Evolutionary conservation across 2,113 vertebrate genomes (phyloP), one percentile per base, ranked within the genome.

Genomic region (Hiodon tergisus): DNA sequence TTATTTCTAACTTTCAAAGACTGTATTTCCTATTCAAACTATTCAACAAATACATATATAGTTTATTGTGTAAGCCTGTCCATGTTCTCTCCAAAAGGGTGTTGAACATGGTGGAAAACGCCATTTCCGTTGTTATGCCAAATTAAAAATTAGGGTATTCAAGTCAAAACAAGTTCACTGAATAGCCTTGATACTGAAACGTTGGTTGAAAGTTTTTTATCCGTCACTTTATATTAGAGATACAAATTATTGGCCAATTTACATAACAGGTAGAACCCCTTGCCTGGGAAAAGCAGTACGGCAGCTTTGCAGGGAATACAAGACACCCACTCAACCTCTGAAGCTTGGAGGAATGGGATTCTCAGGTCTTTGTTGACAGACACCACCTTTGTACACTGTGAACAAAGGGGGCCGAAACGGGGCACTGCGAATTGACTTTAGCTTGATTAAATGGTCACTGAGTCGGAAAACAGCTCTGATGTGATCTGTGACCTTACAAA

Each of bases 401-500:
- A 92, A 93, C 91, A 92, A 92, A 92, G 89, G 91, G 80, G 81
- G 86, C 82, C 86, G 87, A 87, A 84, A 82, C 85, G 85, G 85
- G 87, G 74, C 81, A 83, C 80, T 73, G 80, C 86, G 89, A 83
- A 92, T 90, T 91, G 91, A 93, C 91, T 92, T 91, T 87, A 83
- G 90, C 90, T 94, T 94, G 93, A 94, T 93, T 93, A 94, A 93
- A 93, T 88, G 93, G 91, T 91, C 89, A 93, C 87, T 93, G 91
- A 93, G 90, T 93, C 89, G 89, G 92, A 94, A 95, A 92, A 94
- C 90, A 90, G 89, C 89, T 88, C 85, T 88, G 89, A 90, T 92
- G 90, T 90, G 93, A 93, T 94, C 91, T 92, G 90, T 91, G 92
- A 91, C 89, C 91, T 88, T 80, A 76, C 82, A 82, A 85, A 72